These are phyloP conservation scores for Pteruthius melanotis DNA, from an alignment of 2,113 vertebrate genomes.

Conservation along the genomic window DNA sequence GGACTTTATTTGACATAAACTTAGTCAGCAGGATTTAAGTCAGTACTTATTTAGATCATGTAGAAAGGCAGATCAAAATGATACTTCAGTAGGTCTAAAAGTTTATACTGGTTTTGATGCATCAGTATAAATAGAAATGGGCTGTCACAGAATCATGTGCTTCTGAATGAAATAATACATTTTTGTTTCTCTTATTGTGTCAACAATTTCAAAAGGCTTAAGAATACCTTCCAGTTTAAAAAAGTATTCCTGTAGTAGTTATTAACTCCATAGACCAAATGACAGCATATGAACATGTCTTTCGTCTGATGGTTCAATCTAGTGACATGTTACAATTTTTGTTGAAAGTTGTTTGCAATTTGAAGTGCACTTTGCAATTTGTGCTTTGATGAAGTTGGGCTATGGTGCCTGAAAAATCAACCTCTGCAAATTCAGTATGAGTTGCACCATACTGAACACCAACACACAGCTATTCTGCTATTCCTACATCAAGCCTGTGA, in stretches of 20 bases:
- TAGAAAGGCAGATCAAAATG: neutral
- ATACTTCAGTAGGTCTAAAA: neutral
- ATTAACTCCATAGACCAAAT: neutral
- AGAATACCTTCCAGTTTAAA: neutral
- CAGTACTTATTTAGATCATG: neutral
- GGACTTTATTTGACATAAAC: neutral
- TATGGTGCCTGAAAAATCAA: neutral
- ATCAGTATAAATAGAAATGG: neutral
- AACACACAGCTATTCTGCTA: neutral
- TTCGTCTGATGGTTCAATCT: neutral
- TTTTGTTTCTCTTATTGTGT: neutral
- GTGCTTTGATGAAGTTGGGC: neutral
- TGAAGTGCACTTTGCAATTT: neutral
- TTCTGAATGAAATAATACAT: neutral
- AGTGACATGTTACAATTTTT: neutral
- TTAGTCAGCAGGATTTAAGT: neutral
- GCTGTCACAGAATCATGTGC: neutral
- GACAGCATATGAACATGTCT: neutral
- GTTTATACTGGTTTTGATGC: neutral
- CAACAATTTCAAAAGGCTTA: neutral
- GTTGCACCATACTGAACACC: neutral
- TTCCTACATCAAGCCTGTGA: neutral
- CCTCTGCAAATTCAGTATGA: neutral
- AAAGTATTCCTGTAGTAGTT: neutral
- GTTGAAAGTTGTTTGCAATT: neutral